A percentile compares a stretch with the other conserved stretches of the same genome.
Evolutionary conservation across 53 echinoderm and acorn worm genomes (phyloP).

Genomic region (Crossaster papposus): DNA sequence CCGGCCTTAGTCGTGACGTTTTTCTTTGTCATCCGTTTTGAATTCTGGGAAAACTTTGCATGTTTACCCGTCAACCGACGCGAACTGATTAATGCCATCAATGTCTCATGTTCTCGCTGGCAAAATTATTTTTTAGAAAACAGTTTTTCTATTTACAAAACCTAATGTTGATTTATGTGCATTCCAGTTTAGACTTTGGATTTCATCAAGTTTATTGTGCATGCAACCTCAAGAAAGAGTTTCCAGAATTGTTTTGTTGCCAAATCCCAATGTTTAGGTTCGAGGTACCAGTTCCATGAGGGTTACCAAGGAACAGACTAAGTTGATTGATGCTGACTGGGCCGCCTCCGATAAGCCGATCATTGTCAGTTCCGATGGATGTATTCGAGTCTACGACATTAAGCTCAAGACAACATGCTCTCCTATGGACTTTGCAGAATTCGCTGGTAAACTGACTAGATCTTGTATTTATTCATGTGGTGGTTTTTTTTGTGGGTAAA

Average conservation of each 20-base stretch:
- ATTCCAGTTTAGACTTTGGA: no score
- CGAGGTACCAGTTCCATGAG: slow-evolving; percentile 71
- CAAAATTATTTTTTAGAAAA: no score
- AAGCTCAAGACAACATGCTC: slow-evolving; percentile 79
- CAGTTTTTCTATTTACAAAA: no score
- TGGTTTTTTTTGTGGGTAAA: no score
- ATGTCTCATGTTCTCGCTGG: no score
- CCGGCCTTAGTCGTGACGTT: no score
- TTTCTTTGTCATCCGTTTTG: no score
- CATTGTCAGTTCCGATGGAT: slow-evolving; percentile 87
- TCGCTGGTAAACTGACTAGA: slow-evolving; percentile 69
- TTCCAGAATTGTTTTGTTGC: not conserved
- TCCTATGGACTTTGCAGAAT: slow-evolving; percentile 73
- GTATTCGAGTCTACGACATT: slow-evolving; percentile 85
- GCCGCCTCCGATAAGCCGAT: slow-evolving; percentile 94
- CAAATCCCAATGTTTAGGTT: slow-evolving; percentile 50
- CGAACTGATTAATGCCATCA: no score
- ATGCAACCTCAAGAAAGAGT: not conserved
- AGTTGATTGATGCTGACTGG: slow-evolving; percentile 93
- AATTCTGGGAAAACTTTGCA: no score
- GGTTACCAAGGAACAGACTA: slow-evolving; percentile 79
- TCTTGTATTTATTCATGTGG: not conserved
- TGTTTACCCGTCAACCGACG: no score
- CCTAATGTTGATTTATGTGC: no score
- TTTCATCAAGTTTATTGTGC: not conserved